phyloP scores from a whole-genome alignment of 2,888 invertebrate species.

The Nemurella pictetii region DNA sequence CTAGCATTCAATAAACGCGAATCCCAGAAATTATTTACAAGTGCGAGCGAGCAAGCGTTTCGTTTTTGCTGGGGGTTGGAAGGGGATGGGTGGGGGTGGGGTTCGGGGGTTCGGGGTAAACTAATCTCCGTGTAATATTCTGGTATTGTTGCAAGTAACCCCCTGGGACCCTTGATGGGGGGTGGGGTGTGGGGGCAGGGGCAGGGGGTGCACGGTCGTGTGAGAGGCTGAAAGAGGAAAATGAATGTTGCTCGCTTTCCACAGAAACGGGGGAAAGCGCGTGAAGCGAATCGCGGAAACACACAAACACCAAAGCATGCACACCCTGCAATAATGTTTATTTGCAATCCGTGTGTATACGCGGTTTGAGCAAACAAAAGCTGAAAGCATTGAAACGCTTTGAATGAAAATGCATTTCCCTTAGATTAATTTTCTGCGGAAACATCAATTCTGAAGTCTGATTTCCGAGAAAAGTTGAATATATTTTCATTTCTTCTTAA shows the following conservation, averaged over 20 bases:
- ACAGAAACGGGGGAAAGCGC: not conserved
- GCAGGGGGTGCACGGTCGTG: constrained; percentile 7
- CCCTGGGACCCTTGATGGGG: constrained; percentile 37
- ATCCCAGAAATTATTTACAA: constrained; percentile 42
- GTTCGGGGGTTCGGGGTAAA: constrained; percentile 35
- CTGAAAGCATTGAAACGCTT: not conserved
- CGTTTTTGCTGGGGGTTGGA: not conserved
- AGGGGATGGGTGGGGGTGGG: constrained; percentile 26
- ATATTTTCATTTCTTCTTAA: too few species aligned
- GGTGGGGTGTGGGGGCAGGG: constrained; percentile 28
- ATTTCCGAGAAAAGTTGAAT: too few species aligned
- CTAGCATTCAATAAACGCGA: constrained; percentile 28
- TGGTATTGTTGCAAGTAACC: constrained; percentile 45
- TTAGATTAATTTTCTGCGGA: not conserved
- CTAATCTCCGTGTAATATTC: constrained; percentile 45
- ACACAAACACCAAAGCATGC: too few species aligned
- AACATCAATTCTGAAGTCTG: not conserved
- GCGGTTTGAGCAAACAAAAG: not conserved
- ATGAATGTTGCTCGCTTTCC: constrained; percentile 32
- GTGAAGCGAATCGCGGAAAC: not conserved
- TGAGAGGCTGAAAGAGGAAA: constrained; percentile 31
- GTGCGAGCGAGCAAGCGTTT: constrained; percentile 15
- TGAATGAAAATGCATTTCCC: not conserved
- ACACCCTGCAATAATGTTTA: not conserved
- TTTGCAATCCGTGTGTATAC: too few species aligned